Evolutionary conservation across 1,140 invertebrate genomes (phyloP), one percentile per base, ranked within the genome.

Genomic region (Diploscapter pachys): DNA sequence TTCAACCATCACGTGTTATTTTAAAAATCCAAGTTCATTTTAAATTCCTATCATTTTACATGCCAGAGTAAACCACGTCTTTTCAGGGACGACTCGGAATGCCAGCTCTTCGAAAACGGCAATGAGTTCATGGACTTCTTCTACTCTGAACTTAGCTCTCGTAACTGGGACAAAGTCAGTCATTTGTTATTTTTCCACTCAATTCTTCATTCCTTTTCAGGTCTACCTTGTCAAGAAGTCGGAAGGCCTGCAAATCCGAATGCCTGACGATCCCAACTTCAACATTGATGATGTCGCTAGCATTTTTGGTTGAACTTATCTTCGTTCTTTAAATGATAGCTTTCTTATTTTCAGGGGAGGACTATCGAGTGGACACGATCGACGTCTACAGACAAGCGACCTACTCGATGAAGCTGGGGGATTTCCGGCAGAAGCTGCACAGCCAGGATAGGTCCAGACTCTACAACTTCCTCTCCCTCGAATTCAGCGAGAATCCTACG

Each of bases 391-490:
- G 70, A 13, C 79, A 80, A 59, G 63, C 31, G 54, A 76, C 77
- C 6, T 70, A 80, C 51, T 64, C 64, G 2, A 80, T 80, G 79
- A 72, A 52, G 5, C 64, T 80, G 2, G 67, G 66, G 5, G 49
- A 63, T 5, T 80, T 76, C 55, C 65, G 53, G 9, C 4, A 57
- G 4, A 56, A 63, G 3, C 48, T 53, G 3, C 50, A 9, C 2
- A 5, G 11, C 4, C 5, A 68, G 52, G 9, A 71, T 0, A 69
- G 79, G 51, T 9, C 31, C 5, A 65, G 76, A 6, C 49, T 80
- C 5, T 80, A 80, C 70, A 80, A 80, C 50, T 72, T 80, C 62
- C 73, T 80, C 3, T 75, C 70, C 6, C 31, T 80, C 50, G 79
- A 80, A 57, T 80, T 80, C 53, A 76, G 77, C 3, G 72, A 75